Base-by-base conservation (phyloP, 2,888 invertebrate genomes). In the Lithophane semibrunnea region DNA sequence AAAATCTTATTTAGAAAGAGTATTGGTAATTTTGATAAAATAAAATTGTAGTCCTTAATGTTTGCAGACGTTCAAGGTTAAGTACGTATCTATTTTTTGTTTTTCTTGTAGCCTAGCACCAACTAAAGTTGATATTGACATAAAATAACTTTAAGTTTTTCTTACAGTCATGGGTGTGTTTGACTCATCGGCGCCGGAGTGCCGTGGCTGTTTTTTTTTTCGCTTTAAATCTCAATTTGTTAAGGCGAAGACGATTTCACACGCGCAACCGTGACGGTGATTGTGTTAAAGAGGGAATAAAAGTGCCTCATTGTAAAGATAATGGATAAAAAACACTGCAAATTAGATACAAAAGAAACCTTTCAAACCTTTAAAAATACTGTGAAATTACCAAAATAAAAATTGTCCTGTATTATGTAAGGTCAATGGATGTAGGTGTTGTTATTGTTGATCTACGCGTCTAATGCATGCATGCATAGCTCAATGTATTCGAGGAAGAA, bases 101-200 rank as follows among this genome's bases (percentile, higher is more conserved):
- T 68, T 42, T 67, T 66, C 0, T 21, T 47, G n/a, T 16, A 18
- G 5, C 8, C n/a, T n/a, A 7, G 12, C 3, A 24, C 2, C 0
- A 13, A 24, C 10, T 21, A 8, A 54, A 29, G 44, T 56, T 47
- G n/a, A 24, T 10, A 24, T 54, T 47, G n/a, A n/a, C 12, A 10
- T 29, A 13, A 76, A 54, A 24, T 49, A 13, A 42, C 12, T 58
- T 37, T 8, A 49, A n/a, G 9, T 13, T 65, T 63, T 73, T 67
- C 60, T 16, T 37, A 21, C 13, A 49, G 37, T 37, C 37, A 49
- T 10, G 60, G 29, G 9, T 44, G 37, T 37, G 24, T 29, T 44
- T 71, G 84, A 71, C 52, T 83, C 80, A 76, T 70, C 29, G 84
- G 75, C 72, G 72, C 61, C 75, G 16, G 58, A 58, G 47, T 2